phyloP scores from a whole-genome alignment of 2,113 vertebrate species.

The Oncorhynchus keta region DNA sequence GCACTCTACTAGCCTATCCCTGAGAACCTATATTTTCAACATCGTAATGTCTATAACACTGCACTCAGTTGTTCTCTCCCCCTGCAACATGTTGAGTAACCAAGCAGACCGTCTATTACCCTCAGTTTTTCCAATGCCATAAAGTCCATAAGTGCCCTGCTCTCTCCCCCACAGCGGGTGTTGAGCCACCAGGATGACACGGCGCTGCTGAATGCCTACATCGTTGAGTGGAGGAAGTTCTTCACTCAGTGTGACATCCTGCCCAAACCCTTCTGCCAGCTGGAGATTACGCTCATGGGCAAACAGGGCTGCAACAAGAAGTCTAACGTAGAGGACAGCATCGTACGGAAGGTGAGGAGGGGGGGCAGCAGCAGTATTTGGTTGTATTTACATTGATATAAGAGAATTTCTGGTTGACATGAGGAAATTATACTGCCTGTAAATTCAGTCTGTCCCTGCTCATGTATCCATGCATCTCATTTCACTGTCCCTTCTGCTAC shows the following conservation, averaged over 20 bases:
- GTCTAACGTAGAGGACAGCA: conserved; percentile 96
- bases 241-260: conserved; percentile 82
- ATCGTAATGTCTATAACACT: too few relatives aligned
- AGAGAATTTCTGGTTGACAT: conserved; percentile 79
- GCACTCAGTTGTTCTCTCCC: neutral
- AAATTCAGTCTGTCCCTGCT: neutral
- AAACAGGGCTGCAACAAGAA: conserved; percentile 99
- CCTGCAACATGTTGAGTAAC: too few relatives aligned
- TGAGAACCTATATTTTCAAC: too few relatives aligned
- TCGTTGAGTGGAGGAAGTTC: conserved; percentile 96
- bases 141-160: neutral
- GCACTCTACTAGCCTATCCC: too few relatives aligned
- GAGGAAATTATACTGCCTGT: too few relatives aligned
- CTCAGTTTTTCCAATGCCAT: neutral
- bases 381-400: conserved; percentile 55
- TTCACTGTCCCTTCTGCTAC: neutral
- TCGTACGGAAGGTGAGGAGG: conserved; percentile 89
- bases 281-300: conserved; percentile 92
- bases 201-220: conserved; percentile 94
- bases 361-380: conserved; percentile 45
- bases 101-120: neutral
- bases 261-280: conserved; percentile 94
- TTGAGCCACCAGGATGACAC: conserved; percentile 98
- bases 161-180: conserved; percentile 81
- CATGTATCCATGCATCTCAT: too few relatives aligned